Evolutionary conservation across 2,888 invertebrate genomes (phyloP).

Genomic region (Frankliniella fusca): DNA sequence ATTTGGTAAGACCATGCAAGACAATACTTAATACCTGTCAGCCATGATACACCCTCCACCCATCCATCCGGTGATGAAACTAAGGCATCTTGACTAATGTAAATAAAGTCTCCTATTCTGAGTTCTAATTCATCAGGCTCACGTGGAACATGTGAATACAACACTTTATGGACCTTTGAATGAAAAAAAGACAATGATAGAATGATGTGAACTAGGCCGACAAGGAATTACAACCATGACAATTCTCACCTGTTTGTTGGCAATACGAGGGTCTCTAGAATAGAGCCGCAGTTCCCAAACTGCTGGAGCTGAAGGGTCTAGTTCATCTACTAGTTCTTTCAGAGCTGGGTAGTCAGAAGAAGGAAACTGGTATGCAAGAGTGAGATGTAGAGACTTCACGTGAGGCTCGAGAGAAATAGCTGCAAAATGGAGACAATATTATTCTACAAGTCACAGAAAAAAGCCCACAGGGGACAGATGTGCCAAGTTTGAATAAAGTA

Average conservation of each 20-base stretch:
- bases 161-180: slow-evolving; percentile 67
- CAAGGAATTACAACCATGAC: background rate
- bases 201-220: background rate
- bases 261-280: slow-evolving; percentile 74
- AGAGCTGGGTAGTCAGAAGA: slow-evolving; percentile 65
- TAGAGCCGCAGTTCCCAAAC: slow-evolving; percentile 84
- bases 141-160: slow-evolving; percentile 69
- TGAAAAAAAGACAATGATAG: background rate
- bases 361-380: slow-evolving; percentile 83
- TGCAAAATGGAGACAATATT: slow-evolving; percentile 44
- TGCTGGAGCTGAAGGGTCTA: slow-evolving; percentile 62
- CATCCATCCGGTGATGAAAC: slow-evolving; percentile 76
- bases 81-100: slow-evolving; percentile 69
- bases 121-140: slow-evolving; percentile 81
- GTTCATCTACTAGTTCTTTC: slow-evolving; percentile 66
- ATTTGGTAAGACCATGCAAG: background rate
- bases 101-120: slow-evolving; percentile 80
- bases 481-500: background rate
- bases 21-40: slow-evolving; percentile 55
- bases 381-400: slow-evolving; percentile 80
- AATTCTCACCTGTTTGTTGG: slow-evolving; percentile 59
- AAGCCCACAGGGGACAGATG: background rate
- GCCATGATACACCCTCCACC: slow-evolving; percentile 80
- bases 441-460: slow-evolving; percentile 33
- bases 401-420: slow-evolving; percentile 73